phyloP scores from a whole-genome alignment of 2,888 invertebrate genomes.

The Eilema griseolum region DNA sequence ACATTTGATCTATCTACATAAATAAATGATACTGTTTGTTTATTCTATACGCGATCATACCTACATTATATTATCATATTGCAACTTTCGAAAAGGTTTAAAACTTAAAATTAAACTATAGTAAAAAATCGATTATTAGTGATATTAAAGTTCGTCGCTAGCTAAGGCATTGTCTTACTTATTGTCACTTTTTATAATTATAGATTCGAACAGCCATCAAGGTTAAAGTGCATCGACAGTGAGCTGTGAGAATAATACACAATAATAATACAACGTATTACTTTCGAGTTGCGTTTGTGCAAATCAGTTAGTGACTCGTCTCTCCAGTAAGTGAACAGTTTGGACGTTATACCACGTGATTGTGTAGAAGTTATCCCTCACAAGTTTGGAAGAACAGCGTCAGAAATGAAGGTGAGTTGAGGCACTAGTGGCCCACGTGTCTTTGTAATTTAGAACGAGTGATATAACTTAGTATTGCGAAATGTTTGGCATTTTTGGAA shows the following conservation, averaged over 20 bases:
- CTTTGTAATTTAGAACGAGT: slow-evolving; percentile 22
- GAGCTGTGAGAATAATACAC: slow-evolving; percentile 52
- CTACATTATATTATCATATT: background rate
- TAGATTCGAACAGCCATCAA: slow-evolving; percentile 50
- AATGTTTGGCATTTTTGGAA: slow-evolving; percentile 19
- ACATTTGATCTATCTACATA: background rate
- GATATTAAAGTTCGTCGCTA: background rate
- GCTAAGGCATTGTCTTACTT: slow-evolving; percentile 4
- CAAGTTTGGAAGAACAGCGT: slow-evolving; percentile 58
- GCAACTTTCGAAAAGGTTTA: background rate
- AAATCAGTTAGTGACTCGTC: slow-evolving; percentile 25
- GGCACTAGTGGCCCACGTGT: slow-evolving; percentile 10
- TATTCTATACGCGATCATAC: background rate
- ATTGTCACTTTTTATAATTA: slow-evolving; percentile 45
- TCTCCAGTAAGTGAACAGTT: slow-evolving; percentile 32
- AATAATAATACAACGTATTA: slow-evolving; percentile 52
- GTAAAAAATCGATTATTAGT: background rate
- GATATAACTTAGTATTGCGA: slow-evolving; percentile 21
- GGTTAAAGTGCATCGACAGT: slow-evolving; percentile 63
- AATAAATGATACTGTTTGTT: background rate
- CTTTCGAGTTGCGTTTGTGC: slow-evolving; percentile 48
- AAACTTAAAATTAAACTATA: background rate
- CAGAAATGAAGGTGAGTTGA: slow-evolving; percentile 78
- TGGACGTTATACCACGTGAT: slow-evolving; percentile 34
- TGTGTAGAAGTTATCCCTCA: slow-evolving; percentile 43